Evolutionary conservation across 1,140 invertebrate species (phyloP), one percentile per base, ranked within the genome.

Genomic region (Lepidurus packardi): DNA sequence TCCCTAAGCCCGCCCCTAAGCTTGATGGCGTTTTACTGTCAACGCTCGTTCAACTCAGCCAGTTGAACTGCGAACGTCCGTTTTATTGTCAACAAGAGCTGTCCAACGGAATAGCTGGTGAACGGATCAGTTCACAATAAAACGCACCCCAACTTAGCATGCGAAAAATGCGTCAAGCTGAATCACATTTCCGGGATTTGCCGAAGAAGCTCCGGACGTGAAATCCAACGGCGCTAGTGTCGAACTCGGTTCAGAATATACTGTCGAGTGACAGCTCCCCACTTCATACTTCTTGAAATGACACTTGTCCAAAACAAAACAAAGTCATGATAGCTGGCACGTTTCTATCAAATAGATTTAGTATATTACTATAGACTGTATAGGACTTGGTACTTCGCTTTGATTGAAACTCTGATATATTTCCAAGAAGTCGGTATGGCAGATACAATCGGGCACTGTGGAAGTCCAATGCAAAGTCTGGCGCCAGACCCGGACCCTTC

Each of bases 381-480:
- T 7, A 7, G 53, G 16, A 13, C 21, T 65, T n/a, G 21, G 53
- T n/a, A 65, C 53, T 65, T n/a, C 16, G 53, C 53, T 65, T 65
- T 65, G 53, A 65, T 65, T 65, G 53, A 13, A 21, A 65, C 16
- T 16, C 21, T 65, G 53, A 65, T 65, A 65, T 13, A 9, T 4
- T 65, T 65, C 53, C 21, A 65, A 65, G 53, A 65, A 65, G 53
- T 65, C 21, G 8, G 6, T n/a, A 65, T 65, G 53, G 53, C 53
- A 65, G 21, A 21, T 16, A 16, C 53, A 13, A 65, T 65, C 6
- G 53, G 21, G 21, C 53, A 75, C n/a, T 77, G 76, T 42, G 76
- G 45, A 21, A 77, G 41, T 34, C 45, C 41, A n/a, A 13, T 77
- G 25, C 34, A 13, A n/a, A 75, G 90, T 91, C 84, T 86, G 79